Percentiles rank a stretch among this genome's conserved stretches.
Conservation (phyloP, 2,888 invertebrate species). For the Conomelus anceps region DNA sequence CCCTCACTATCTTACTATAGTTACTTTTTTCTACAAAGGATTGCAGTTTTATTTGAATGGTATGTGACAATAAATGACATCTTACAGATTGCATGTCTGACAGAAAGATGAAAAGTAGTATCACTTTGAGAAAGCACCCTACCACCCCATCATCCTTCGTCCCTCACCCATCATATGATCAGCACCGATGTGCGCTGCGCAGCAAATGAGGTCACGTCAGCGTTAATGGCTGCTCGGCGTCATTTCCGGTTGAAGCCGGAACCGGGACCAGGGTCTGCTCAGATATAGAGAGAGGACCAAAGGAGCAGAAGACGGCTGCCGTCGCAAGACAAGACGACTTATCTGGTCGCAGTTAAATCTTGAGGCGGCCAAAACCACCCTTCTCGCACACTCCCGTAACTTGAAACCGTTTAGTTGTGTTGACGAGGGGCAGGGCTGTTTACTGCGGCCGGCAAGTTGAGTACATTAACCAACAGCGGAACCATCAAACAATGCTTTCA, state of each 20-base stretch:
- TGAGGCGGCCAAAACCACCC: background rate
- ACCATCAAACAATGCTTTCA: background rate
- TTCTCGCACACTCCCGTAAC: background rate
- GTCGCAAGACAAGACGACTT: background rate
- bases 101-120: background rate
- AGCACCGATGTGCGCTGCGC: background rate
- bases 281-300: background rate
- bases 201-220: conserved; percentile 13
- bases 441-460: background rate
- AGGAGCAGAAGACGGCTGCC: background rate
- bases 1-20: no score
- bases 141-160: no score
- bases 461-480: background rate
- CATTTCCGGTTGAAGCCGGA: conserved; percentile 4
- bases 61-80: background rate
- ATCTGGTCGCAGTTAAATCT: background rate
- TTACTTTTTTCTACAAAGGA: background rate
- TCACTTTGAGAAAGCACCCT: background rate
- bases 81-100: background rate
- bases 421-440: background rate
- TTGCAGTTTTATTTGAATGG: background rate
- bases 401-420: background rate
- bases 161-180: background rate
- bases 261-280: background rate
- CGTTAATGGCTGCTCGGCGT: conserved; percentile 3